Conservation (phyloP, 2,113 vertebrate species). For the Psittacula cyanocephala region DNA sequence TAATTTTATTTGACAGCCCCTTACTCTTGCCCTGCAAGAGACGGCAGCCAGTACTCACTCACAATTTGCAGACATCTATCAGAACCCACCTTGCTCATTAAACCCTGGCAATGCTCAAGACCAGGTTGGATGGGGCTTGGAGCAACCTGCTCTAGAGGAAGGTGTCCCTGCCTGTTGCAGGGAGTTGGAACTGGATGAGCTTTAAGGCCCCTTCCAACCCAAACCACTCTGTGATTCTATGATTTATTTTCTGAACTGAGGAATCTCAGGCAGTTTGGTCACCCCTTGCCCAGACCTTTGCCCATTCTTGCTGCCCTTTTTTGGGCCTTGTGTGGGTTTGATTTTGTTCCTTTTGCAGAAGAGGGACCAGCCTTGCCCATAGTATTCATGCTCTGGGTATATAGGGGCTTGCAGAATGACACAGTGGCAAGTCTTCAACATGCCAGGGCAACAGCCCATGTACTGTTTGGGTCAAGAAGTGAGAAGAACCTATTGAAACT, state of each 20-base stretch:
- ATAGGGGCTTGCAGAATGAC: not conserved
- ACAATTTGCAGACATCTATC: not conserved
- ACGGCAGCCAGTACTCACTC: not conserved
- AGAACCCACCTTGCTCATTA: not conserved
- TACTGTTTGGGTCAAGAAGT: not conserved
- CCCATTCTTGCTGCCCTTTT: not conserved
- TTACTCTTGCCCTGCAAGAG: not conserved
- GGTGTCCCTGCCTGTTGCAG: not conserved
- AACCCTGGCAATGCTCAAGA: not conserved
- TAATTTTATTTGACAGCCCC: not conserved
- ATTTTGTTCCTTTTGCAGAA: not conserved
- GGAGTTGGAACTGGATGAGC: not conserved
- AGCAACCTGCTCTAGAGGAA: not conserved
- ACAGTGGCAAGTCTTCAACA: not conserved
- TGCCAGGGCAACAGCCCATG: not conserved
- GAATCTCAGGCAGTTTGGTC: not conserved
- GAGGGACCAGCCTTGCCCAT: not conserved
- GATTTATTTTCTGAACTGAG: not conserved
- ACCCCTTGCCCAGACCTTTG: not conserved
- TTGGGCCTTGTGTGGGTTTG: not conserved
- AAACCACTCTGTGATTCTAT: not conserved
- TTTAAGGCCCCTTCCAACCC: not conserved
- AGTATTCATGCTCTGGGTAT: not conserved
- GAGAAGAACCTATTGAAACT: not conserved
- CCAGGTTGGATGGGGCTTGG: not conserved